Base-by-base conservation (phyloP, 2,113 vertebrate genomes). In the Notarius quadriscutis region DNA sequence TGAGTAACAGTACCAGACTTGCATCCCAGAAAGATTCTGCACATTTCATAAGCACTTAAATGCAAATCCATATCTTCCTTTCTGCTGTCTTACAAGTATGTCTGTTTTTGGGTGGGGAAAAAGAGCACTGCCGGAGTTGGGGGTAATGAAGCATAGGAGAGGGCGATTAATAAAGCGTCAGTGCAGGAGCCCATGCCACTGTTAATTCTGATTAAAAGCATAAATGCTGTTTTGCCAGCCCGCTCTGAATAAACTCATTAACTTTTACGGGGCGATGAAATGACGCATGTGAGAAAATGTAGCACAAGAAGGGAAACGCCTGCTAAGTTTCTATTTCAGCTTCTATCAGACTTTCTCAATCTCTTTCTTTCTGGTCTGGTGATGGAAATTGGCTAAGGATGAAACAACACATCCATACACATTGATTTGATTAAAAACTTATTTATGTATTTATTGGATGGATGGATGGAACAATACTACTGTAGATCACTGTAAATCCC, bases 221-320 rank as follows among this genome's bases (percentile, higher is more conserved):
- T 95, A 92, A 93, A 93, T 91, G 93, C 93, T 93, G 89, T 94
- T 93, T 94, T 93, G 93, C 94, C 91, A 88, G 88, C 93, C 94
- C 92, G 94, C 92, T 94, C 93, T 93, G 90, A 93, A 96, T 95
- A 96, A 97, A 97, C 96, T 96, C 96, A 96, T 96, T 91, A 91
- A 87, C 86, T 90, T 92, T 91, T 91, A 91, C 84, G 71, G 65
- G 57, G 74, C 53, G 75, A 89, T 86, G 91, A 87, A 92, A 89
- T 86, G 83, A 88, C 86, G 79, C 89, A 81, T 83, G 82, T 79
- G 72, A 60, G 67, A 53, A 57, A 88, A 69, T 84, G 41, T 82
- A 69, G 71, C 67, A 67, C 53, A 41, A 50, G 67, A 84, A 41
- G 55, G 57, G 57, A 48, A 83, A 55, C n/a, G 84, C 72, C 80